These are phyloP conservation scores for Entomobrya proxima DNA, from an alignment of 2,888 invertebrate genomes.

Conservation along the genomic window DNA sequence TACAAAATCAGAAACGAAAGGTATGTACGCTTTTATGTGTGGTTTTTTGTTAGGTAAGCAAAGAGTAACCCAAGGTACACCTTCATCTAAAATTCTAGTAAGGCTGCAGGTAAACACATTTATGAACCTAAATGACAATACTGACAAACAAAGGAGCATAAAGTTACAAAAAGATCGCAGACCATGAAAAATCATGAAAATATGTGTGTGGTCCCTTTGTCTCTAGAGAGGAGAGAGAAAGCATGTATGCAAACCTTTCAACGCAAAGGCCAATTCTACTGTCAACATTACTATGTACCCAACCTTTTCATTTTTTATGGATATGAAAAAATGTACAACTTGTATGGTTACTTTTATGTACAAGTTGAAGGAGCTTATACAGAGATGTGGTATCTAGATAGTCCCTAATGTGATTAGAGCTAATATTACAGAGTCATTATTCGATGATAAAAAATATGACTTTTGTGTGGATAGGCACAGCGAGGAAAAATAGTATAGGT, in stretches of 20 bases:
- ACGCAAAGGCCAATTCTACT: too few relatives aligned
- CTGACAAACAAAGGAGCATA: background rate
- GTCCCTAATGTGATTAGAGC: background rate
- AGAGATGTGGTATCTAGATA: background rate
- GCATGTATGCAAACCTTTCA: background rate
- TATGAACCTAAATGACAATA: background rate
- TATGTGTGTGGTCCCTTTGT: background rate
- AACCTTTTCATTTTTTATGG: too few relatives aligned
- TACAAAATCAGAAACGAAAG: background rate
- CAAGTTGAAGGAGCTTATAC: background rate
- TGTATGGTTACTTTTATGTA: too few relatives aligned
- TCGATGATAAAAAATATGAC: background rate
- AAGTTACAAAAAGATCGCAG: background rate
- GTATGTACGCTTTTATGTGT: too few relatives aligned
- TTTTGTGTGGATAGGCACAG: background rate
- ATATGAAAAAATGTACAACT: too few relatives aligned
- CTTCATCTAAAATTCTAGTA: background rate
- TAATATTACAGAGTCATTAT: background rate
- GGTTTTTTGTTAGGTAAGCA: background rate
- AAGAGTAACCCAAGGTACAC: background rate
- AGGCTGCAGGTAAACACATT: background rate
- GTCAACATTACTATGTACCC: too few relatives aligned
- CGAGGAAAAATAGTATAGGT: too few relatives aligned
- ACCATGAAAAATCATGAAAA: background rate
- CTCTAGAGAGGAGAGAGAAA: background rate